Base-by-base conservation (phyloP, 2,888 invertebrate genomes). In the Agrochola lota region DNA sequence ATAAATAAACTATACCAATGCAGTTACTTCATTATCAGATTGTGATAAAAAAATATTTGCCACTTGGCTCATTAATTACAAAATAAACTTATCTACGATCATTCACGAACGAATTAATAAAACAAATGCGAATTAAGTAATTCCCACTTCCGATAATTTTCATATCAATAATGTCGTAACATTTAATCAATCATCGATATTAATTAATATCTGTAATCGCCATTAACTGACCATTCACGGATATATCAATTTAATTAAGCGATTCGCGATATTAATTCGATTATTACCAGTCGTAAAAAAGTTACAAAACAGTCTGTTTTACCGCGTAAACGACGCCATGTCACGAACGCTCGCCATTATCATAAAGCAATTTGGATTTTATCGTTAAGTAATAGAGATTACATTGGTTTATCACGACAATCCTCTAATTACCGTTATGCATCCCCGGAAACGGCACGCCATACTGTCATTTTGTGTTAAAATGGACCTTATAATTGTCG, bases 241-340 rank as follows among this genome's bases (percentile, higher is more conserved):
- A 90, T 90, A 91, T 94, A 95, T 95, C 95, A 95, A 95, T 96
- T 95, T 95, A 96, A 96, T 96, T 95, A 95, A 96, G 94, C 92
- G 95, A 95, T 95, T 93, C 92, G 93, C 95, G 92, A 95, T 96
- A 95, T 95, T 95, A 95, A 95, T 95, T 95, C 95, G 96, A 95
- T 95, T 95, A 96, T 94, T 92, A 93, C 94, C 92, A 89, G 90
- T 93, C 93, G 93, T 95, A 95, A 96, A 95, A 94, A 95, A 92
- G 92, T 94, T 95, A 95, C 94, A 93, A 92, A 93, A 92, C 94
- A 93, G 92, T 91, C 80, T 92, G 90, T 92, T 94, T 93, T 93
- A 90, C 91, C 91, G 91, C 90, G 92, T 91, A 93, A 95, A 96
- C 95, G 94, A 92, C 92, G 85, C 75, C 81, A 84, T 89, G 88